phyloP scores from a whole-genome alignment of 1,140 invertebrate species.

The Conus betulinus region DNA sequence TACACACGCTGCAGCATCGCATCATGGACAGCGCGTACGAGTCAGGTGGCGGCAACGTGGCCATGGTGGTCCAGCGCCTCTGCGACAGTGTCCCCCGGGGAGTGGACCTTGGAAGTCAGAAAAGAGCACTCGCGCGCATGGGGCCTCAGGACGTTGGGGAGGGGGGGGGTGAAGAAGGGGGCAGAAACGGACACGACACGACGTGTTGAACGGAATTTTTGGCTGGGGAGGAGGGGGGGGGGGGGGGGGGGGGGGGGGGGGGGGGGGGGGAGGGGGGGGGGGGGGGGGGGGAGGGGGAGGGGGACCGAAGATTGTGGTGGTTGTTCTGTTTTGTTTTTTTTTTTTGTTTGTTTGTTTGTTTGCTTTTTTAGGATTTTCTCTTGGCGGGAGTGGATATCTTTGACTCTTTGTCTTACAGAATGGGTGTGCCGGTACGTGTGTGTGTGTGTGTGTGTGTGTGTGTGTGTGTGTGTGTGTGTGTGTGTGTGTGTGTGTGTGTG shows the following conservation, averaged over 20 bases:
- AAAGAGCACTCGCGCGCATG: not conserved
- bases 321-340: not conserved
- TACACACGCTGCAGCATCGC: not conserved
- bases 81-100: not conserved
- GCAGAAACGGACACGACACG: not conserved
- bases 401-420: too few species aligned
- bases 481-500: too few species aligned
- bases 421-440: not conserved
- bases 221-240: not conserved
- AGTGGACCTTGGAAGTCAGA: not conserved
- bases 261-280: not conserved
- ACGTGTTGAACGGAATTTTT: not conserved
- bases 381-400: not conserved
- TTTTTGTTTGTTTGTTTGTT: not conserved
- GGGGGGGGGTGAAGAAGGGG: too few species aligned
- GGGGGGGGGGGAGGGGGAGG: not conserved
- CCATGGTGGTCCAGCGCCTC: not conserved
- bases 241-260: not conserved
- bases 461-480: too few species aligned
- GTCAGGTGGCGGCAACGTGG: not conserved
- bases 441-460: not conserved
- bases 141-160: not conserved
- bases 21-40: constrained; percentile 5
- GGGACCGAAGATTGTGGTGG: not conserved
- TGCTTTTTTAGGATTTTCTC: not conserved